Evolutionary conservation across 2,113 vertebrate species (phyloP), one percentile per base, ranked within the genome.

Genomic region (Elgaria multicarinata): DNA sequence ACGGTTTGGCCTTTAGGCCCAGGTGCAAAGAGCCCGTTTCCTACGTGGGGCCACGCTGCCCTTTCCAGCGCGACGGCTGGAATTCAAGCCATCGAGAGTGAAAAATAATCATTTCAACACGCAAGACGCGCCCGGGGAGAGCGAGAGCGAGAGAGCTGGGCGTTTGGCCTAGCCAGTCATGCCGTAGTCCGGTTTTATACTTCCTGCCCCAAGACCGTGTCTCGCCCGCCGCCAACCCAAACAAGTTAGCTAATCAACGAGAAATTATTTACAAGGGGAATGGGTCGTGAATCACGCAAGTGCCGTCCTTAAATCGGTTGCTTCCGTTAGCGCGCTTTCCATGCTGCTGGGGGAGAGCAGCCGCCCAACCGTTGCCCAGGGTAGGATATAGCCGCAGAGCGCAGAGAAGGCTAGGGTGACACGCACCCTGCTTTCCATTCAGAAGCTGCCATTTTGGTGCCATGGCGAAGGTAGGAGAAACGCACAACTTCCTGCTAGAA

Each of bases 161-260:
- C 2, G 0, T 13, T 85, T 13, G 5, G 76, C 76, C 62, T 76
- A 80, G 79, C 72, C 18, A 20, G 67, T 9, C 67, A 7, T 0
- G 64, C 84, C 64, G 12, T 0, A 0, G 89, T 53, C 72, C 66
- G 0, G 81, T 24, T 83, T 87, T 26, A 20, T 0, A 0, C 67
- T 83, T 86, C 77, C 89, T 55, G 39, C 67, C 86, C 87, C 33
- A n/a, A 13, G 67, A 2, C 8, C 1, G 67, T 75, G 87, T 39
- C 28, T 66, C 74, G 90, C 28, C 55, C 58, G 84, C 72, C 91
- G 94, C 95, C 93, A 94, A 91, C 2, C 14, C 92, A 92, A 95
- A 94, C 91, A 95, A 78, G 33, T 92, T 92, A 94, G 93, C 91
- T 91, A 89, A 94, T 95, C 93, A 87, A 93, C 87, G 82, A 93